Percentiles rank a stretch among this genome's conserved stretches.
phyloP scores from a whole-genome alignment of 2,888 invertebrate genomes.

The Cantharis rufa region DNA sequence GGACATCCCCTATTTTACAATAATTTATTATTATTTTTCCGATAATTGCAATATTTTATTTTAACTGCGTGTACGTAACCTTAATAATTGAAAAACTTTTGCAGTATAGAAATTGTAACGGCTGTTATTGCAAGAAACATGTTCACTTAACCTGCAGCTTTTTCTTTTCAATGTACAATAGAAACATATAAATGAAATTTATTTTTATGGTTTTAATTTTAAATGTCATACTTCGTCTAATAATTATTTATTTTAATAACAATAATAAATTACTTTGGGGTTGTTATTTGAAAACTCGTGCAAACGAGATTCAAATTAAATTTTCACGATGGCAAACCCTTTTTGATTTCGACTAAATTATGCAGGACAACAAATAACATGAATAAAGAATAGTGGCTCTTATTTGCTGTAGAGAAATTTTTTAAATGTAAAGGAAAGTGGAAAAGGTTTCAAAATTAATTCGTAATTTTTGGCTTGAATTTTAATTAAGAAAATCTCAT shows the following conservation, averaged over 20 bases:
- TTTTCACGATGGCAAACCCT: background rate
- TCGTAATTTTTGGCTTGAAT: background rate
- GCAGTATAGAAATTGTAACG: background rate
- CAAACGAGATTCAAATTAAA: background rate
- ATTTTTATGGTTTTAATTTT: background rate
- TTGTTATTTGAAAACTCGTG: background rate
- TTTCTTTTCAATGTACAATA: background rate
- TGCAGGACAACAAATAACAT: background rate
- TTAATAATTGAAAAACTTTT: background rate
- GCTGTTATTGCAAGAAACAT: background rate
- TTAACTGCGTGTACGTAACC: background rate
- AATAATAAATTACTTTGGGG: background rate
- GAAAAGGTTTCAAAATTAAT: background rate
- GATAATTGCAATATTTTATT: background rate
- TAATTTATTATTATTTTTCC: background rate
- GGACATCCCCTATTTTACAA: no score
- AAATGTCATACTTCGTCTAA: background rate
- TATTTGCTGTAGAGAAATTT: background rate
- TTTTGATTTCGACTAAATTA: background rate
- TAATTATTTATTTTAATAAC: background rate
- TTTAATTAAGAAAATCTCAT: background rate
- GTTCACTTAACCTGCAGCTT: background rate
- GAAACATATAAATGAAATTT: background rate
- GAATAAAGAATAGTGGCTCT: background rate
- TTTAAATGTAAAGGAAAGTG: no score